Evolutionary conservation across 2,888 invertebrate species (phyloP).

Genomic region (Protophormia terraenovae): DNA sequence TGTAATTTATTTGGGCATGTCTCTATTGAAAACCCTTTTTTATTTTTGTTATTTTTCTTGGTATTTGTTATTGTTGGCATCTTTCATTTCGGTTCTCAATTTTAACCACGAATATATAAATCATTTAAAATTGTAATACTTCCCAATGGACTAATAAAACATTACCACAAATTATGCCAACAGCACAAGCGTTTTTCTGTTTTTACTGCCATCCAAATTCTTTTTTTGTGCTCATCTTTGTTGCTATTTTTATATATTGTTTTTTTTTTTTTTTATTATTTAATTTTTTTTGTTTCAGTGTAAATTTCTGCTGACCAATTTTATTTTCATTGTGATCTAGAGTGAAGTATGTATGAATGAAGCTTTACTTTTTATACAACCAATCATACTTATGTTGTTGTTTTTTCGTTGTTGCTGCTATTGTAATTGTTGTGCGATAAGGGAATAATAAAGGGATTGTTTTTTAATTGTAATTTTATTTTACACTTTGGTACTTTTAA

Average conservation of each 20-base stretch:
- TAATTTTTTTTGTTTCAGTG: conserved; percentile 11
- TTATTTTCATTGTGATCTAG: conserved; percentile 20
- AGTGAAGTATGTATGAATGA: conserved; percentile 17
- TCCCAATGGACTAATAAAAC: conserved; percentile 74
- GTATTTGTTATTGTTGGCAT: conserved; percentile 30
- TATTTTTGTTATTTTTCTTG: neutral
- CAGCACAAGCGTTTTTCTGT: conserved; percentile 55
- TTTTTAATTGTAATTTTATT: conserved; percentile 68
- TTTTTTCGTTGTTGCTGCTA: conserved; percentile 31
- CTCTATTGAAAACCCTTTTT: conserved; percentile 35
- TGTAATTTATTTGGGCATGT: neutral
- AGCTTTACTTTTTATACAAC: conserved; percentile 30
- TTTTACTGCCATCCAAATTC: neutral
- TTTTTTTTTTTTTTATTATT: neutral
- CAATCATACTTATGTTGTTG: conserved; percentile 48
- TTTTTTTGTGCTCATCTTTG: neutral
- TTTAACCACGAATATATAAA: conserved; percentile 70
- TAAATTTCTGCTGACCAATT: conserved; percentile 58
- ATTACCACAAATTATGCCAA: conserved; percentile 73
- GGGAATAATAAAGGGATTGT: conserved; percentile 66
- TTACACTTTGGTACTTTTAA: conserved; percentile 64
- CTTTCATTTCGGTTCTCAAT: conserved; percentile 44
- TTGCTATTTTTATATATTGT: neutral
- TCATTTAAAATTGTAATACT: conserved; percentile 74
- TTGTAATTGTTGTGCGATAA: conserved; percentile 55